These are phyloP conservation scores for Morone chrysops DNA, from an alignment of 2,113 vertebrate genomes.

Conservation along the genomic window DNA sequence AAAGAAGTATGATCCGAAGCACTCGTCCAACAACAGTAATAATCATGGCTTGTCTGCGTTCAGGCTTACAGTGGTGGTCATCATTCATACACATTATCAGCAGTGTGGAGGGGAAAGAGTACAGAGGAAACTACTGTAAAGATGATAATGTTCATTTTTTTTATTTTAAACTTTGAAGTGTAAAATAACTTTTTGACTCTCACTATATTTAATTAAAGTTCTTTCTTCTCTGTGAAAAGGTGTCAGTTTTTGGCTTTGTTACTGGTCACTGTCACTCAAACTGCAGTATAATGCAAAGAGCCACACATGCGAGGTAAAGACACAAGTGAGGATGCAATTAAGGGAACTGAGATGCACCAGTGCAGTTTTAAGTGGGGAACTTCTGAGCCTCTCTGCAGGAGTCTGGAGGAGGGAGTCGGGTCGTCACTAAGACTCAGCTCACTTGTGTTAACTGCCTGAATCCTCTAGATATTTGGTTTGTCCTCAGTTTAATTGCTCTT, in stretches of 20 bases:
- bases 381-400: neutral
- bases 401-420: neutral
- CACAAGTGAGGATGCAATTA: neutral
- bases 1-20: conserved; percentile 52
- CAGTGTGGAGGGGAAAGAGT: conserved; percentile 54
- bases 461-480: neutral
- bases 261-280: conserved; percentile 7
- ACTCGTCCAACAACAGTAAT: conserved; percentile 52
- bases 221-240: conserved; percentile 95
- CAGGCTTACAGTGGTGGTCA: conserved; percentile 46
- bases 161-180: conserved; percentile 93
- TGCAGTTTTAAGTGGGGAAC: neutral
- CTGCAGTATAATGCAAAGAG: neutral
- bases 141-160: conserved; percentile 93
- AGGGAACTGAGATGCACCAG: neutral
- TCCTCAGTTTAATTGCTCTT: neutral
- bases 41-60: conserved; percentile 66
- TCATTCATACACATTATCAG: conserved; percentile 81
- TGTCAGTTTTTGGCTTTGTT: conserved; percentile 30
- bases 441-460: neutral
- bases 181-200: conserved; percentile 99
- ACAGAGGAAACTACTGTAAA: conserved; percentile 96
- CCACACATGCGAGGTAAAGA: neutral
- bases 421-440: neutral
- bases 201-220: conserved; percentile 99